Evolutionary conservation across 1,140 invertebrate genomes (phyloP), one percentile per base, ranked within the genome.

Genomic region (Monochamus saltuarius): DNA sequence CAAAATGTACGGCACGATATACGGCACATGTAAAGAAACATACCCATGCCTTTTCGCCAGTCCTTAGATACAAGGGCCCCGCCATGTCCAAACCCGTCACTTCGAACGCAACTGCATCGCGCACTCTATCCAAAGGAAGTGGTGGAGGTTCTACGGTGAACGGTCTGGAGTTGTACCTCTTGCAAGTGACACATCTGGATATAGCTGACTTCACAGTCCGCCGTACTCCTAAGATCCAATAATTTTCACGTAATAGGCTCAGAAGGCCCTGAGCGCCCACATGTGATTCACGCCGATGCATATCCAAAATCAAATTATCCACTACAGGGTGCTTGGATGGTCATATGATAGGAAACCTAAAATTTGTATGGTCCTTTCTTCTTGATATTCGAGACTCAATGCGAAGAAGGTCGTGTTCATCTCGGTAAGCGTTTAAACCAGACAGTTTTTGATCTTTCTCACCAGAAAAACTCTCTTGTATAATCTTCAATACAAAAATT

Each of bases 1-100:
- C 77, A 2, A 78, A 53, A 66, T 79, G 74, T 7, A 78, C 62
- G 1, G 72, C 75, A 39, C 73, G 45, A 52, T 71, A 73, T 11
- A 71, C 59, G 0, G 70, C 68, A 59, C 75, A 77, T 6, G 74
- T 59, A 43, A 65, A 76, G 8, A 79, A 1, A 8, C 64, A 61
- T 4, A 78, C 66, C 66, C 71, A 78, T 1, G 57, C 56, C 35
- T 61, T 56, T 43, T 57, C 22, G 7, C 45, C 59, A 14, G 64
- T 56, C 50, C 59, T 67, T 11, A 76, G 22, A 46, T 50, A 67
- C 6, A 75, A 13, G 4, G 69, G 70, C 0, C 70, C 70, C 1
- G 70, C 68, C 13, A 75, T 62, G 61, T 77, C 71, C 4, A 75
- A 55, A 0, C 71, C 71, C 1, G 55, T 66, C 0, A 73, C 51